Conservation (phyloP, 2,888 invertebrate genomes). For the Lapara coniferarum region DNA sequence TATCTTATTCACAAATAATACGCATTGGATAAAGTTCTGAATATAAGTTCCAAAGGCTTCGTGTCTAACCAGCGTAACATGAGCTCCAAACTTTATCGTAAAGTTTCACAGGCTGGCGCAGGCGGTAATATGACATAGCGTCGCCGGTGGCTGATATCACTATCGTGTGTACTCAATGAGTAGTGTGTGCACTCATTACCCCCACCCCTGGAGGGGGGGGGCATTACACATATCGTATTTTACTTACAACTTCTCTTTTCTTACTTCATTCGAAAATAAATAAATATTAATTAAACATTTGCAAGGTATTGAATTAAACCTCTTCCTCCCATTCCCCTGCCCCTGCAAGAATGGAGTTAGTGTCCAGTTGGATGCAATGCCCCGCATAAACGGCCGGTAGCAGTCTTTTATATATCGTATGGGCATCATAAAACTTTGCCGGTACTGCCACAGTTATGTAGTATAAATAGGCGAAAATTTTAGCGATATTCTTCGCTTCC, state of each 20-base stretch:
- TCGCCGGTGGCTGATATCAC: background rate
- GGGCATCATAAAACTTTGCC: too few relatives aligned
- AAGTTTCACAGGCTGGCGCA: background rate
- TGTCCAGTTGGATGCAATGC: background rate
- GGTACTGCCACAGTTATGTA: too few relatives aligned
- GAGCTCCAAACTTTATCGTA: background rate
- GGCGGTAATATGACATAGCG: background rate
- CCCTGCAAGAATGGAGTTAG: background rate
- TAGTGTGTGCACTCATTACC: background rate
- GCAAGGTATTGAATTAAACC: background rate
- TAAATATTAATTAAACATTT: too few relatives aligned
- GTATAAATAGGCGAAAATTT: too few relatives aligned
- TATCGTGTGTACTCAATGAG: conserved; percentile 4
- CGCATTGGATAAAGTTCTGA: too few relatives aligned
- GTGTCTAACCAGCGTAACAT: background rate
- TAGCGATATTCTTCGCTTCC: too few relatives aligned
- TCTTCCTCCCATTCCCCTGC: background rate
- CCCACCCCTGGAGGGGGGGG: background rate
- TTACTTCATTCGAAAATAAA: background rate
- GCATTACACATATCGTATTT: background rate
- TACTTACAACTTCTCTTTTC: background rate
- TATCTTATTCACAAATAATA: too few relatives aligned
- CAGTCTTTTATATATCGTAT: too few relatives aligned
- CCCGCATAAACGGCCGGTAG: background rate
- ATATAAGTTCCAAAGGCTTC: too few relatives aligned